These are phyloP conservation scores for Orchesella flavescens DNA, from an alignment of 2,888 invertebrate species.

Conservation along the genomic window DNA sequence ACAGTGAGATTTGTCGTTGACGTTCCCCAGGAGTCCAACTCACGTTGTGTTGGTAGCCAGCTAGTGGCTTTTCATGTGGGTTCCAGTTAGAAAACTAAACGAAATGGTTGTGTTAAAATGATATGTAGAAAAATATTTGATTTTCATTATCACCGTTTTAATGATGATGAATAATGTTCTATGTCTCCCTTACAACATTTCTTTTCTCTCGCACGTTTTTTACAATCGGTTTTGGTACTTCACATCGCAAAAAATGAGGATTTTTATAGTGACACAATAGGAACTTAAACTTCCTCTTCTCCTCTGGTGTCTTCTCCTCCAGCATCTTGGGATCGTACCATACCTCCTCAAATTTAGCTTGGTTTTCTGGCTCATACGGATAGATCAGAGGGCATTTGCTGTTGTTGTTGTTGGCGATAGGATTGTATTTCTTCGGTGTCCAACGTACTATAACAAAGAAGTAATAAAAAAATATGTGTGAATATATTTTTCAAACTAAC, in stretches of 20 bases:
- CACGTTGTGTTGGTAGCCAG: conserved; percentile 25
- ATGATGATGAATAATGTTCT: conserved; percentile 21
- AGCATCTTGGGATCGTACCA: conserved; percentile 27
- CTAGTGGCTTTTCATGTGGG: conserved; percentile 35
- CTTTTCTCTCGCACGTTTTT: conserved; percentile 52
- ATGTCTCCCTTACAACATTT: conserved; percentile 58
- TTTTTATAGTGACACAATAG: conserved; percentile 45
- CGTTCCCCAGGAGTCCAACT: conserved; percentile 28
- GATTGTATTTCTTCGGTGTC: neutral
- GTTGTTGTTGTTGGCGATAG: no score
- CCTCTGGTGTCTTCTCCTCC: conserved; percentile 20
- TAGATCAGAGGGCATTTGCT: conserved; percentile 44
- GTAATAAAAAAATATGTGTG: neutral
- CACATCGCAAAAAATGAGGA: conserved; percentile 31
- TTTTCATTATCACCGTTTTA: conserved; percentile 28
- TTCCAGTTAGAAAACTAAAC: conserved; percentile 60
- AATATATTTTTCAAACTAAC: neutral
- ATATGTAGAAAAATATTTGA: conserved; percentile 43
- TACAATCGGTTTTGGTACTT: neutral
- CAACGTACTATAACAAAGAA: conserved; percentile 12
- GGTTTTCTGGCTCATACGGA: conserved; percentile 21
- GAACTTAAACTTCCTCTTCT: conserved; percentile 35
- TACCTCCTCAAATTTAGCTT: conserved; percentile 28
- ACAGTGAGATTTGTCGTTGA: conserved; percentile 23
- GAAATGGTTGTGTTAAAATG: conserved; percentile 42